Conservation (phyloP, 2,797 vertebrate genomes). For the Coilia nasus region DNA sequence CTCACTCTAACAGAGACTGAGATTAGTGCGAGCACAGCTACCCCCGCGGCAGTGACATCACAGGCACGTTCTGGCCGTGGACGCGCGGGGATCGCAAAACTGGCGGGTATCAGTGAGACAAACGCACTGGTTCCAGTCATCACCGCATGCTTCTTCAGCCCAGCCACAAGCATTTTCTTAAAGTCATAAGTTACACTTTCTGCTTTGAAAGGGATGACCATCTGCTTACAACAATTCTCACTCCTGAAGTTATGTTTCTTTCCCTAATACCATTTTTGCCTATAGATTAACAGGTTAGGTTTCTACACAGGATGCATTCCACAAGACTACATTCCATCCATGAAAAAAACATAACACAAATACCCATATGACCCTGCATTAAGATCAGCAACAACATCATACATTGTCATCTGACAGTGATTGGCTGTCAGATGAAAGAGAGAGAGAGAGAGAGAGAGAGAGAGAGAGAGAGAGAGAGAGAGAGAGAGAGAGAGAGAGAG, state of each 20-base stretch:
- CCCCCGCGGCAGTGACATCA: slow-evolving; percentile 52
- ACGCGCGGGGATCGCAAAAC: slow-evolving; percentile 35
- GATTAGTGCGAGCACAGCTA: slow-evolving; percentile 38
- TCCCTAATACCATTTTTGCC: background rate
- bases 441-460: too few relatives aligned
- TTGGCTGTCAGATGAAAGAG: too few relatives aligned
- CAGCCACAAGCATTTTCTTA: background rate
- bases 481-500: background rate
- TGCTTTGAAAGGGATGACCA: background rate
- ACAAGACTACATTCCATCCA: too few relatives aligned
- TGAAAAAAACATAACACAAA: too few relatives aligned
- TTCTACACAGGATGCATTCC: too few relatives aligned
- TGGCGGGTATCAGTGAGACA: background rate
- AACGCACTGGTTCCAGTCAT: background rate
- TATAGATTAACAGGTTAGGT: too few relatives aligned
- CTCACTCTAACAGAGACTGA: slow-evolving; percentile 38
- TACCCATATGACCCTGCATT: too few relatives aligned
- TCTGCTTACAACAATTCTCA: background rate
- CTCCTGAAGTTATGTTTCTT: background rate
- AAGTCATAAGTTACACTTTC: background rate
- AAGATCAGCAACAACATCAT: too few relatives aligned
- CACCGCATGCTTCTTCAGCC: background rate
- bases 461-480: too few relatives aligned
- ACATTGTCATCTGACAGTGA: too few relatives aligned
- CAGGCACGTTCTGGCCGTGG: slow-evolving; percentile 36